A percentile compares a stretch with the other conserved stretches of the same genome.
These are phyloP conservation scores for Cepphus grylle DNA, from an alignment of 2,113 vertebrate genomes.

Conservation along the genomic window DNA sequence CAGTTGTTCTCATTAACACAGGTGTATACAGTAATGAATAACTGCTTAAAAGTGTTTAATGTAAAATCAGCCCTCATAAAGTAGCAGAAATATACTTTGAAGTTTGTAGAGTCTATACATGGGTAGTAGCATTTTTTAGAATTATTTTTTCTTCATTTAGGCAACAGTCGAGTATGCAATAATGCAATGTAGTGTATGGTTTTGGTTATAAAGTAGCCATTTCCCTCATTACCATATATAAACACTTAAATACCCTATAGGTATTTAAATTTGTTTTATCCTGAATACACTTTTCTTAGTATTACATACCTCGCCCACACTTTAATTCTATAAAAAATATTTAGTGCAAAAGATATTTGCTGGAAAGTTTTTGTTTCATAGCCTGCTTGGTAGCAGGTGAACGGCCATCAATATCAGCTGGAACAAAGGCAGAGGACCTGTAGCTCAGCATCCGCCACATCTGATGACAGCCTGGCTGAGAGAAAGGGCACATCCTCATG, in stretches of 20 bases:
- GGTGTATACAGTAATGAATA: neutral
- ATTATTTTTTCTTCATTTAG: neutral
- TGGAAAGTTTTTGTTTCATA: neutral
- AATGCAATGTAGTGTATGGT: neutral
- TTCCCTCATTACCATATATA: neutral
- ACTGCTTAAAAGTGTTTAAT: neutral
- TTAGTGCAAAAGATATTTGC: neutral
- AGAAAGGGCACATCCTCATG: neutral
- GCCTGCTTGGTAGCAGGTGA: neutral
- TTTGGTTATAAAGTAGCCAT: neutral
- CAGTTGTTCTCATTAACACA: neutral
- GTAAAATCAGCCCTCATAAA: neutral
- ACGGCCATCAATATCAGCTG: neutral
- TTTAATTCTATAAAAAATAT: neutral
- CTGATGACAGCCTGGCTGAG: neutral
- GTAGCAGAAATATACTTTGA: neutral
- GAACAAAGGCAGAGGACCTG: neutral
- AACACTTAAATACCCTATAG: neutral
- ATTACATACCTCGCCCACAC: neutral
- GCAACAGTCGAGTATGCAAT: neutral
- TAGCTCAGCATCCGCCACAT: neutral
- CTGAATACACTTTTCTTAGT: neutral
- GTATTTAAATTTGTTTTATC: neutral
- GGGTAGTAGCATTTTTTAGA: neutral
- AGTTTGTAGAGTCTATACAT: neutral